Evolutionary conservation across 2,888 invertebrate genomes (phyloP).

Genomic region (Temnothorax rugatulus): DNA sequence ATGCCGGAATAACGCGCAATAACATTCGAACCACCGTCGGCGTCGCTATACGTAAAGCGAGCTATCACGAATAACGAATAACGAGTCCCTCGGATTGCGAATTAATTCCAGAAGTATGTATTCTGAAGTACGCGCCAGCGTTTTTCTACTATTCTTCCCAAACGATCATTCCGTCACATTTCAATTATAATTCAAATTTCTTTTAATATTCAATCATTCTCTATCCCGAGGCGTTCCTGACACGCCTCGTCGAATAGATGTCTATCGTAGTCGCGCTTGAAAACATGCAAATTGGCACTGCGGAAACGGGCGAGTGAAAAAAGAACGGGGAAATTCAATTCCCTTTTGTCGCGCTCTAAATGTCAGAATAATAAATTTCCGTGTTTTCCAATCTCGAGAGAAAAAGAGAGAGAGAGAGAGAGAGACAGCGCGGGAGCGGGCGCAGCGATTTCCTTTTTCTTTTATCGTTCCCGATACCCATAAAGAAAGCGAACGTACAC

Average conservation of each 20-base stretch:
- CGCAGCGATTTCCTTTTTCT: slow-evolving; percentile 12
- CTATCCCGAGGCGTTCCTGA: slow-evolving; percentile 10
- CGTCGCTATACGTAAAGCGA: neutral
- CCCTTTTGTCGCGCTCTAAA: slow-evolving; percentile 56
- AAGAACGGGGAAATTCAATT: slow-evolving; percentile 43
- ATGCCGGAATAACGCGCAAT: slow-evolving; percentile 38
- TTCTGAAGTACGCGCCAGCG: neutral
- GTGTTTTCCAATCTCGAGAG: slow-evolving; percentile 49
- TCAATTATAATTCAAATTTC: slow-evolving; percentile 37
- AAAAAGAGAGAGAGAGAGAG: neutral
- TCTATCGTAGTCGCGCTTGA: slow-evolving; percentile 36
- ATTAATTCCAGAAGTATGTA: neutral
- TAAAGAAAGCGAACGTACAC: slow-evolving; percentile 48
- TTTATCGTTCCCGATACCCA: slow-evolving; percentile 39
- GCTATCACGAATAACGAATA: slow-evolving; percentile 7
- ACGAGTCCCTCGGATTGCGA: neutral
- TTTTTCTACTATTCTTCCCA: neutral
- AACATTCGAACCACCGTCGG: neutral
- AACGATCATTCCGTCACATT: slow-evolving; percentile 1
- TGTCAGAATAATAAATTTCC: slow-evolving; percentile 55
- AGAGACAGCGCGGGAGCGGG: neutral
- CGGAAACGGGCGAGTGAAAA: slow-evolving; percentile 26
- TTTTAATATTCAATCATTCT: slow-evolving; percentile 39
- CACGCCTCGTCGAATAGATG: slow-evolving; percentile 31
- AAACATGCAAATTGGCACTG: slow-evolving; percentile 49